Conservation (phyloP, 2,797 vertebrate genomes). For the Ciconia nigra region DNA sequence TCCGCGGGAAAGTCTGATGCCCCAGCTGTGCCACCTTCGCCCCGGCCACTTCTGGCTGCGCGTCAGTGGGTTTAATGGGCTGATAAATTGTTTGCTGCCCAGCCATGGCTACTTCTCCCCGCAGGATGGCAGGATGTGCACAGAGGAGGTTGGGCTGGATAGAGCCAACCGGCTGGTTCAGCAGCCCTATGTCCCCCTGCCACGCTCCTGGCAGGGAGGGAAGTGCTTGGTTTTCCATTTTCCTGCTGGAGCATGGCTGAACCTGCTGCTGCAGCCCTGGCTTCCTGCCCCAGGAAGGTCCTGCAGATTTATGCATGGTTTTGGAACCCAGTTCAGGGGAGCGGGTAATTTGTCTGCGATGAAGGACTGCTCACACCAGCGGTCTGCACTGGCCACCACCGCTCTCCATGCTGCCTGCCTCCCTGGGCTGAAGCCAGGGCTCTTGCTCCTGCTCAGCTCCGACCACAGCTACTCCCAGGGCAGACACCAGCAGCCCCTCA, state of each 20-base stretch:
- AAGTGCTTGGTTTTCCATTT: not conserved
- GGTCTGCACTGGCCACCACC: rapidly evolving
- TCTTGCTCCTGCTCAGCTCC: not conserved
- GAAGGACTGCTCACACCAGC: not conserved
- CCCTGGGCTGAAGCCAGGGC: not conserved
- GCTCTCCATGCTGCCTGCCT: not conserved
- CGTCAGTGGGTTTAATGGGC: not conserved
- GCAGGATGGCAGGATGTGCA: rapidly evolving
- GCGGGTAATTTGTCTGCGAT: not conserved
- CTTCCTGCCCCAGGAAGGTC: not conserved
- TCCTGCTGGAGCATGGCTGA: not conserved
- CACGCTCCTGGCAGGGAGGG: not conserved
- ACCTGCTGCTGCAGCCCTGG: not conserved
- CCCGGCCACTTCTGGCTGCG: rapidly evolving
- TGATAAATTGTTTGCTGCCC: not conserved
- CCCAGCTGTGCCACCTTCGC: not conserved
- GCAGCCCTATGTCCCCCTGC: not conserved
- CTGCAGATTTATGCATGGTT: not conserved
- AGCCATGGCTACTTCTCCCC: not conserved
- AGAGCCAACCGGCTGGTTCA: not conserved
- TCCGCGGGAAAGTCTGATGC: not conserved
- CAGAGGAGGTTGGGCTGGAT: rapidly evolving
- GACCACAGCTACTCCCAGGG: not conserved
- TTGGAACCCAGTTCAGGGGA: not conserved
- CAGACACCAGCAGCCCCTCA: not conserved